Conservation (phyloP, 2,113 vertebrate species). For the Gavialis gangeticus region DNA sequence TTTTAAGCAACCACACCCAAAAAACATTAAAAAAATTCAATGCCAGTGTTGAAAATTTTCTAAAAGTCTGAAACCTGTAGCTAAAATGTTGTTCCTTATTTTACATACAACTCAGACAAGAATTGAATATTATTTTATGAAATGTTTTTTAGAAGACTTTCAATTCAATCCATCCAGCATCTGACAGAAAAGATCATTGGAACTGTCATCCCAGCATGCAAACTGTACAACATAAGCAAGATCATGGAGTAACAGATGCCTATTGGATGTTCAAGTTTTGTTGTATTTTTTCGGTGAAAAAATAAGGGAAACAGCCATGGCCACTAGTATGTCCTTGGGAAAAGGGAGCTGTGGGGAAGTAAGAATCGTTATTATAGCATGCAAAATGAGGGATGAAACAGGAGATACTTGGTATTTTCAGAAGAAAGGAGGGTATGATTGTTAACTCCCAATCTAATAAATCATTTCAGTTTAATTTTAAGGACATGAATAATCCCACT, state of each 20-base stretch:
- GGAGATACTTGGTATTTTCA: background rate
- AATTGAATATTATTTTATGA: background rate
- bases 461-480: background rate
- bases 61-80: background rate
- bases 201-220: background rate
- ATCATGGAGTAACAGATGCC: background rate
- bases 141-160: background rate
- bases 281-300: background rate
- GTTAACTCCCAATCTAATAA: background rate
- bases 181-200: background rate
- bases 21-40: background rate
- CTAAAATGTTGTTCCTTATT: background rate
- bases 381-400: background rate
- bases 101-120: background rate
- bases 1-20: background rate
- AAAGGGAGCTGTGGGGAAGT: background rate
- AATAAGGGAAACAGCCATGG: background rate
- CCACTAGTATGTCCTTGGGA: background rate
- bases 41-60: background rate
- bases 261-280: accelerated
- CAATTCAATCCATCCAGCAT: background rate
- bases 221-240: background rate
- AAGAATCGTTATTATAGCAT: background rate
- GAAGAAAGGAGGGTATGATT: background rate
- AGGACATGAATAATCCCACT: background rate